These are phyloP conservation scores for Drosophila bocki DNA, from an alignment of 1,140 invertebrate species.

Conservation along the genomic window DNA sequence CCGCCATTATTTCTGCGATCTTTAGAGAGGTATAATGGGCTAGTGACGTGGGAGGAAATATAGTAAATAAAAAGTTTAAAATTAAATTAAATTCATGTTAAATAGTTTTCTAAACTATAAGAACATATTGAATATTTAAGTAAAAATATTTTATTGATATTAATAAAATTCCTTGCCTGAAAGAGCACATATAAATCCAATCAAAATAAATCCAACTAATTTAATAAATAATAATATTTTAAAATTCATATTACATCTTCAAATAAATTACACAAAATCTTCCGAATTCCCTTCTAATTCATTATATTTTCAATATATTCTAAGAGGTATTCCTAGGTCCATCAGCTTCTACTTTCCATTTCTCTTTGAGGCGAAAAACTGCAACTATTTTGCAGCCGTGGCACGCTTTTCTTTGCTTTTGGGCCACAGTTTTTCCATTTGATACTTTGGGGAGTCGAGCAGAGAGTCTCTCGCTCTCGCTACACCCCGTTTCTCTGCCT, in stretches of 20 bases:
- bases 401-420: constrained; percentile 76
- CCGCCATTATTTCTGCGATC: constrained; percentile 57
- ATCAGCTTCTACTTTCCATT: neutral
- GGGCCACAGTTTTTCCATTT: constrained; percentile 74
- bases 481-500: neutral
- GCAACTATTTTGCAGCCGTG: constrained; percentile 75
- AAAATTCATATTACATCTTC: no score
- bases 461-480: constrained; percentile 8
- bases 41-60: neutral
- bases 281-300: neutral
- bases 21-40: constrained; percentile 11
- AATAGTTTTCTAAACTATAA: no score
- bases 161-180: neutral
- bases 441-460: constrained; percentile 76
- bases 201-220: neutral
- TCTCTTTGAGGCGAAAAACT: constrained; percentile 59
- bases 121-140: no score
- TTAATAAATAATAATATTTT: no score
- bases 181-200: neutral
- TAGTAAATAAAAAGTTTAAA: neutral
- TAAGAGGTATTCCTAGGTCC: neutral
- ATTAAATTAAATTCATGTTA: neutral
- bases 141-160: neutral
- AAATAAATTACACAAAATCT: neutral
- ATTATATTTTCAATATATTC: neutral